Conservation (phyloP, 2,888 invertebrate genomes). For the Chloromyia formosa region DNA sequence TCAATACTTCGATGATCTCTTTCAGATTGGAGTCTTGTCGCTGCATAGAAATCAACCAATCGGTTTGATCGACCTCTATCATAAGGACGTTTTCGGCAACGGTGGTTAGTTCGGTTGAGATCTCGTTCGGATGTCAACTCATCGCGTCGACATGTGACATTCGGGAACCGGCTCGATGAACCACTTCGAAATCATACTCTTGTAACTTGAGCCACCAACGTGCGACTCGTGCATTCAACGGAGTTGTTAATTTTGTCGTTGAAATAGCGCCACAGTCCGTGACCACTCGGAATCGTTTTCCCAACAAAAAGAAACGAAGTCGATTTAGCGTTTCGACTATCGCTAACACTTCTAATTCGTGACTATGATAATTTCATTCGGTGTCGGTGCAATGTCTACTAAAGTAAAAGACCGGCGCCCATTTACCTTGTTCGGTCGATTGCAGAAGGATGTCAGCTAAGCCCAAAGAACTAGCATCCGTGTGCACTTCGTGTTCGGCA, state of each 20-base stretch:
- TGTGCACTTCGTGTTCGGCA: constrained; percentile 49
- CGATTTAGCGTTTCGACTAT: constrained; percentile 42
- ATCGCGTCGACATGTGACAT: constrained; percentile 49
- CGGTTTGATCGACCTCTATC: not conserved
- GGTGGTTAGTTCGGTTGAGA: no score
- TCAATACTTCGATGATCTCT: not conserved
- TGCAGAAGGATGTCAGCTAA: constrained; percentile 50
- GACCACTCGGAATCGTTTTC: constrained; percentile 4
- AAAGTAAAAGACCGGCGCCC: constrained; percentile 50
- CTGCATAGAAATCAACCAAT: not conserved
- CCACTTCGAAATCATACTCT: constrained; percentile 6
- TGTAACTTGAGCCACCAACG: not conserved
- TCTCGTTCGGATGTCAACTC: no score
- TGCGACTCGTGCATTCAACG: not conserved
- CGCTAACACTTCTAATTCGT: constrained; percentile 46
- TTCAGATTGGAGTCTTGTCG: not conserved
- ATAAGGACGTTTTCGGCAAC: not conserved
- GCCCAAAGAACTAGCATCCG: constrained; percentile 49
- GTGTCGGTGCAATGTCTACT: constrained; percentile 48
- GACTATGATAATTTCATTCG: constrained; percentile 47
- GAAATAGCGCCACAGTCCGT: not conserved
- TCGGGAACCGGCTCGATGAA: not conserved
- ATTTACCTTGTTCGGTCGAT: constrained; percentile 39
- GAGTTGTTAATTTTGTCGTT: not conserved
- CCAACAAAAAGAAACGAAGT: constrained; percentile 16